These are phyloP conservation scores for Amiota communis DNA, from an alignment of 2,888 invertebrate species.

Conservation along the genomic window DNA sequence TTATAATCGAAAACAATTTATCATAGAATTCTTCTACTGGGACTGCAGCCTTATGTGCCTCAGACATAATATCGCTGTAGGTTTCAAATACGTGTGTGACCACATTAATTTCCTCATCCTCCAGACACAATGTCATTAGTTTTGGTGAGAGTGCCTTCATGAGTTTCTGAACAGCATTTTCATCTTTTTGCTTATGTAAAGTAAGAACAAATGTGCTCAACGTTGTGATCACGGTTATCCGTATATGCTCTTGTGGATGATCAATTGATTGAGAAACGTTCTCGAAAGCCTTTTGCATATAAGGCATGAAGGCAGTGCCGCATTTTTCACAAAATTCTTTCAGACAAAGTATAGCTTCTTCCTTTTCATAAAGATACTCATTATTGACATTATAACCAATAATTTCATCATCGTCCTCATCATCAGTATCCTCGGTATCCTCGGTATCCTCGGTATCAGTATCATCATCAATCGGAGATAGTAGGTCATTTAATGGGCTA, in stretches of 20 bases:
- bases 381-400: slow-evolving; percentile 82
- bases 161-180: slow-evolving; percentile 77
- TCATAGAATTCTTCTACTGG: slow-evolving; percentile 78
- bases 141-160: slow-evolving; percentile 79
- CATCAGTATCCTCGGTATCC: slow-evolving; percentile 70
- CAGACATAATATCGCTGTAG: slow-evolving; percentile 78
- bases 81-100: slow-evolving; percentile 81
- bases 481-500: slow-evolving; percentile 68
- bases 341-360: slow-evolving; percentile 82
- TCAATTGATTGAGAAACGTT: slow-evolving; percentile 82
- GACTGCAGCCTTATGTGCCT: slow-evolving; percentile 77
- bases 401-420: slow-evolving; percentile 69
- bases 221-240: slow-evolving; percentile 79
- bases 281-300: slow-evolving; percentile 79
- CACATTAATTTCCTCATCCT: slow-evolving; percentile 75
- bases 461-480: slow-evolving; percentile 51
- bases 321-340: slow-evolving; percentile 81
- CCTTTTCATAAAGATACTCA: slow-evolving; percentile 85
- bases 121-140: slow-evolving; percentile 79
- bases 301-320: slow-evolving; percentile 80
- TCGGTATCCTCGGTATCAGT: slow-evolving; percentile 73
- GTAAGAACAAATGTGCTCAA: slow-evolving; percentile 79
- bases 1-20: slow-evolving; percentile 79
- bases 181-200: slow-evolving; percentile 76
- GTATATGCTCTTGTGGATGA: slow-evolving; percentile 81